Percentiles rank a stretch among this genome's conserved stretches.
These are phyloP conservation scores for Chrysoperla carnea DNA, from an alignment of 1,140 invertebrate species.

Conservation along the genomic window DNA sequence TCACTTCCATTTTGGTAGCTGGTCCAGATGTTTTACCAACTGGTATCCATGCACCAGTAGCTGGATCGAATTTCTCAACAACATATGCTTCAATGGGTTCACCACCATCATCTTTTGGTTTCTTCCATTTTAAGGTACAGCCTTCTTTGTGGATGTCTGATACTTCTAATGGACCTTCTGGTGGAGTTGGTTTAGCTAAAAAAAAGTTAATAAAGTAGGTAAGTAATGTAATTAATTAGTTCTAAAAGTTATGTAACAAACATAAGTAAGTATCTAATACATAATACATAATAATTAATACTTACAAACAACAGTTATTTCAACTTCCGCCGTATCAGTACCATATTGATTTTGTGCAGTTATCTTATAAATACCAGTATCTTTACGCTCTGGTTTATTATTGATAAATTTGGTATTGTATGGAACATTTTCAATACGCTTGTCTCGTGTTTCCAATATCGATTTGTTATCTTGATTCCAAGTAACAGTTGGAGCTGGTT, in stretches of 20 bases:
- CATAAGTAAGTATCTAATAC: neutral
- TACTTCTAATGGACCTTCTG: slow-evolving; percentile 91
- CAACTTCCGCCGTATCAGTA: slow-evolving; percentile 74
- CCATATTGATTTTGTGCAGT: slow-evolving; percentile 73
- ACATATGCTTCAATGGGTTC: slow-evolving; percentile 87
- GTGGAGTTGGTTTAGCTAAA: slow-evolving; percentile 74
- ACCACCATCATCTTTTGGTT: slow-evolving; percentile 95
- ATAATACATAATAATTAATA: slow-evolving; percentile 9
- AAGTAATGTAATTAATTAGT: neutral
- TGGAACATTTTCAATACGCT: slow-evolving; percentile 64
- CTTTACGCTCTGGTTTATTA: slow-evolving; percentile 63
- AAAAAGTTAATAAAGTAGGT: too few species aligned
- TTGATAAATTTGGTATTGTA: slow-evolving; percentile 75
- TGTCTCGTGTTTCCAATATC: slow-evolving; percentile 30
- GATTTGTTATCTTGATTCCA: slow-evolving; percentile 49
- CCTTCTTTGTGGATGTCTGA: slow-evolving; percentile 87
- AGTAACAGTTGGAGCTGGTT: slow-evolving; percentile 63
- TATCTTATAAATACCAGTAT: slow-evolving; percentile 74
- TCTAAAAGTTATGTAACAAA: slow-evolving; percentile 1
- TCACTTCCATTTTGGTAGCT: slow-evolving; percentile 73
- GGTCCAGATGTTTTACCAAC: slow-evolving; percentile 59
- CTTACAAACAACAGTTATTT: slow-evolving; percentile 79
- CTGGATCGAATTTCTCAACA: slow-evolving; percentile 89
- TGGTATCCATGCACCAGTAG: slow-evolving; percentile 78
- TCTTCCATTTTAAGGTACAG: slow-evolving; percentile 93